These are phyloP conservation scores for Pocota personata DNA, from an alignment of 2,888 invertebrate species.

Conservation along the genomic window DNA sequence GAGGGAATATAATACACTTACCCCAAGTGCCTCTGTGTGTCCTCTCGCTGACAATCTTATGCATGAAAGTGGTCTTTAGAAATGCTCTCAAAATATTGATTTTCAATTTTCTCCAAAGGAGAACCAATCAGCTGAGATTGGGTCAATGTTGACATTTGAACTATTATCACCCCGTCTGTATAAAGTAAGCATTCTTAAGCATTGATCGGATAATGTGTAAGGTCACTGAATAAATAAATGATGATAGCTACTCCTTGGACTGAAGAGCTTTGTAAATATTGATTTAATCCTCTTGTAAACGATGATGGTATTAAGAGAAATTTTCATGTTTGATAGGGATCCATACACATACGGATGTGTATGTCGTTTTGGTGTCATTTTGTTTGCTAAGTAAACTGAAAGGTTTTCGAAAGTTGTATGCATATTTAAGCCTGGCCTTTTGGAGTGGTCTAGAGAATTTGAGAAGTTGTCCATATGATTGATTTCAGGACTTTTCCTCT, in stretches of 20 bases:
- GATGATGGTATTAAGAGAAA: constrained; percentile 21
- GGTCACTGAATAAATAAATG: constrained; percentile 64
- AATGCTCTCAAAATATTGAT: constrained; percentile 65
- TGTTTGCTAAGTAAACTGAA: constrained; percentile 19
- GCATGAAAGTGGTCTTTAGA: constrained; percentile 4
- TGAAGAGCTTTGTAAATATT: constrained; percentile 60
- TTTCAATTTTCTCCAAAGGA: constrained; percentile 28
- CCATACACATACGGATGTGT: not conserved
- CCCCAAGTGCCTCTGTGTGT: not conserved
- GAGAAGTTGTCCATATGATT: not conserved
- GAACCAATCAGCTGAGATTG: constrained; percentile 68
- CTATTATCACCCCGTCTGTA: constrained; percentile 46
- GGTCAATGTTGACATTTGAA: constrained; percentile 65
- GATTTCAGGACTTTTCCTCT: not conserved
- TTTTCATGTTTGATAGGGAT: not conserved
- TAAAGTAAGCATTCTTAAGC: constrained; percentile 51
- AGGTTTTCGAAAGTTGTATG: not conserved
- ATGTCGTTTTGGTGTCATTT: not conserved
- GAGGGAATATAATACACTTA: constrained; percentile 21
- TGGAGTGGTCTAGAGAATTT: not conserved
- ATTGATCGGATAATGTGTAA: constrained; percentile 64
- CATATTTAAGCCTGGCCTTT: not conserved
- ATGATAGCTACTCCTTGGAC: constrained; percentile 38
- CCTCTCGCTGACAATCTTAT: not conserved
- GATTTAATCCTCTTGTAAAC: constrained; percentile 43